Conservation (phyloP, 2,888 invertebrate genomes). For the Andrena bucephala region DNA sequence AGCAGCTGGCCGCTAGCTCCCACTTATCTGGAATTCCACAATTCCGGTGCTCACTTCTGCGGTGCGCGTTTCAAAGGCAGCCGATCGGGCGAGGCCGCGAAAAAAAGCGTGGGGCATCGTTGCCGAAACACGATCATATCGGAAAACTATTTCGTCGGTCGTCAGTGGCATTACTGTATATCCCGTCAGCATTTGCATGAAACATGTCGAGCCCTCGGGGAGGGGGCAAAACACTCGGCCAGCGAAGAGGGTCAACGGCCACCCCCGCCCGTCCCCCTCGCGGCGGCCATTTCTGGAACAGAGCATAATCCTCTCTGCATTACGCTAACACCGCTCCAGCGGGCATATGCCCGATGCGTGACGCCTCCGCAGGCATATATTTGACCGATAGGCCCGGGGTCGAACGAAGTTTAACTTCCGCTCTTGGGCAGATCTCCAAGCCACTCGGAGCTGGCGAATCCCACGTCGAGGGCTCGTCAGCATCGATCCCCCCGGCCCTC, state of each 20-base stretch:
- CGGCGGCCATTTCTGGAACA: conserved; percentile 51
- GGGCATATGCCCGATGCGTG: conserved; percentile 43
- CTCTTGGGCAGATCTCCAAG: not conserved
- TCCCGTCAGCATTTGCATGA: conserved; percentile 53
- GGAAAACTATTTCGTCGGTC: conserved; percentile 58
- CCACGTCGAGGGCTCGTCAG: conserved; percentile 33
- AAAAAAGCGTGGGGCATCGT: not conserved
- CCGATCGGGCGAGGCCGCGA: not conserved
- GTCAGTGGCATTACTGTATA: conserved; percentile 42
- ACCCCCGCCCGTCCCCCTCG: not conserved
- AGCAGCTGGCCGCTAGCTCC: not conserved
- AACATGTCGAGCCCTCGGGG: conserved; percentile 40
- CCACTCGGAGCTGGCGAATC: conserved; percentile 27
- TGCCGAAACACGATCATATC: conserved; percentile 42
- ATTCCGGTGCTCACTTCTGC: not conserved
- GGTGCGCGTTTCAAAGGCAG: conserved; percentile 1
- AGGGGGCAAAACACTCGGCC: conserved; percentile 32
- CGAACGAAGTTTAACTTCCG: conserved; percentile 37
- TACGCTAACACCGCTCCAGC: conserved; percentile 42
- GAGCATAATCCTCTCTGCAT: conserved; percentile 57
- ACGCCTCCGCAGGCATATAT: conserved; percentile 18
- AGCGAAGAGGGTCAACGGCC: conserved; percentile 36
- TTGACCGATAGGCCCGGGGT: conserved; percentile 36
- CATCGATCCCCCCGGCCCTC: conserved; percentile 12
- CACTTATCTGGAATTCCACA: not conserved